These are phyloP conservation scores for Drosophila ogumai DNA, from an alignment of 1,140 invertebrate species.

Conservation along the genomic window DNA sequence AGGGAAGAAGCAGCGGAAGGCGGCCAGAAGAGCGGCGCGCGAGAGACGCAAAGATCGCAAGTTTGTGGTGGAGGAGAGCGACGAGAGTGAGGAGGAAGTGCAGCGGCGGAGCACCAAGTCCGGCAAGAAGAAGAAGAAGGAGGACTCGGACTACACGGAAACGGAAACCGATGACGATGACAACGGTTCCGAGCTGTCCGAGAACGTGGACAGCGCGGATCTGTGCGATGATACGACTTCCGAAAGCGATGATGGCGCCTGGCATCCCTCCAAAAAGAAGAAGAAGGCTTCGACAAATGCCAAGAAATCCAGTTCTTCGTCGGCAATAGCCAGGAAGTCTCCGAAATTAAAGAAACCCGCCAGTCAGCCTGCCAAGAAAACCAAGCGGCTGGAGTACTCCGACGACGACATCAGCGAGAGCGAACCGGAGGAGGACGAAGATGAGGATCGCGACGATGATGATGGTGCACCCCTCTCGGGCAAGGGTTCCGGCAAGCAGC, in stretches of 20 bases:
- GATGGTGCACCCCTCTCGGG: constrained; percentile 59
- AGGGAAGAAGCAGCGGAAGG: constrained; percentile 70
- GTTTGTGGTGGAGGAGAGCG: constrained; percentile 81
- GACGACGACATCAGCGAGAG: constrained; percentile 81
- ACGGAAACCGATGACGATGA: constrained; percentile 86
- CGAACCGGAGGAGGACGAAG: constrained; percentile 74
- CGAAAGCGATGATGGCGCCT: constrained; percentile 75
- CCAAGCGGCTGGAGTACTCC: constrained; percentile 73
- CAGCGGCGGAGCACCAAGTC: constrained; percentile 54
- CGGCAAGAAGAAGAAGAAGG: constrained; percentile 74
- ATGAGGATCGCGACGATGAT: constrained; percentile 68
- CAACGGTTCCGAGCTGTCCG: constrained; percentile 85
- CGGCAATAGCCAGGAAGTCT: constrained; percentile 63
- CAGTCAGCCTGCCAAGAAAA: constrained; percentile 48
- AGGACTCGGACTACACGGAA: constrained; percentile 85
- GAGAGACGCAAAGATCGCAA: constrained; percentile 77
- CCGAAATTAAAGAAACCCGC: constrained; percentile 70
- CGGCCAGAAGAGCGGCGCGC: constrained; percentile 69
- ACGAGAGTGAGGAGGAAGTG: constrained; percentile 74
- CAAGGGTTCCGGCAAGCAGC: constrained; percentile 80
- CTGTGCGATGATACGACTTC: constrained; percentile 84
- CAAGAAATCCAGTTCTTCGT: constrained; percentile 46
- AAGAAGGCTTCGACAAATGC: constrained; percentile 37
- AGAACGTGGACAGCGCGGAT: constrained; percentile 87
- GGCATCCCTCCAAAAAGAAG: constrained; percentile 77